Base-by-base conservation (phyloP, 2,113 vertebrate genomes). In the Lutjanus erythropterus region DNA sequence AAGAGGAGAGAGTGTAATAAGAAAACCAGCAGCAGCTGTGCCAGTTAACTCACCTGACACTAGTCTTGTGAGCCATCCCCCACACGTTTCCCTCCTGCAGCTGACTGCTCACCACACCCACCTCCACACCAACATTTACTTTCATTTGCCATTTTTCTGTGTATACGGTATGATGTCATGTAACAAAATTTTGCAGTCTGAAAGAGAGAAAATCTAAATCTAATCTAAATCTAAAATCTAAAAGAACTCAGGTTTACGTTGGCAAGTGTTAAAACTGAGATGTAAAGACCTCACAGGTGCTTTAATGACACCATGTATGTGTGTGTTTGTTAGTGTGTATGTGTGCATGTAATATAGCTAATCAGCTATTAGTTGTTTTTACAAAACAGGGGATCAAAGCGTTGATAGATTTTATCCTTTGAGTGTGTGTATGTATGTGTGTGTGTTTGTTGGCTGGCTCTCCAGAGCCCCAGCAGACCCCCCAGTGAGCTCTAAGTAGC, bases 401-500 rank as follows among this genome's bases (percentile, higher is more conserved):
- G 49, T 44, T 62, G 5, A 27, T 41, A 37, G 31, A 75, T 71
- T 58, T 56, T 31, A 37, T 55, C 27, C 3, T 66, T 31, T 52
- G 5, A 10, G 16, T 70, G 33, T 47, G 53, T 65, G 49, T 55
- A 23, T 62, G 50, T 61, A 39, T 81, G 50, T 71, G 42, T 55
- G 59, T 31, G 27, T 66, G 69, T 76, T 44, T 81, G 12, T 27
- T 52, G 15, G 10, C 62, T 59, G 42, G 46, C 33, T 78, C 58
- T 78, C 56, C 31, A 64, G 47, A 70, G 59, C 37, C 25, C 60
- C 47, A 72, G 71, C 75, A 86, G 71, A 84, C 83, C 75, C 74
- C 73, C 80, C 83, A 78, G 55, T 7, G 75, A 86, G 85, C 88
- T 84, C 59, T 91, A 65, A 92, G 88, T 89, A 82, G 82, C 58